phyloP scores from a whole-genome alignment of 2,797 vertebrate genomes.

The Argyrosomus regius region DNA sequence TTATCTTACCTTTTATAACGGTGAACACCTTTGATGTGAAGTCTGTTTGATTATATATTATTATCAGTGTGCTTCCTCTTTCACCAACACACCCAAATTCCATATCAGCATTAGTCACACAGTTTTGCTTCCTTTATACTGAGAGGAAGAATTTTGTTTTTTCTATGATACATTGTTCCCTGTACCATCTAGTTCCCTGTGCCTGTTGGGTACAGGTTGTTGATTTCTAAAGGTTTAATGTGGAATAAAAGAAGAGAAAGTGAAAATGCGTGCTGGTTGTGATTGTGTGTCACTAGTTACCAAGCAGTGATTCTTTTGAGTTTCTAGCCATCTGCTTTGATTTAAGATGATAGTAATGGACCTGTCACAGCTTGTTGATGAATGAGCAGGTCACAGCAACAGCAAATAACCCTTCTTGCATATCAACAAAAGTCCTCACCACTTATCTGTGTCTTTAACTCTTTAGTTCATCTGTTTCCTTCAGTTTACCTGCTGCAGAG shows the following conservation, averaged over 20 bases:
- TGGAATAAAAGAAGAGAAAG: not conserved
- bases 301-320: not conserved
- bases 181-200: too few relatives aligned
- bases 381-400: not conserved
- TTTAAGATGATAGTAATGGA: not conserved
- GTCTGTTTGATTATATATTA: not conserved
- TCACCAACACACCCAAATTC: not conserved
- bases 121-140: conserved; percentile 23
- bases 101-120: not conserved
- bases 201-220: too few relatives aligned
- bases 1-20: not conserved
- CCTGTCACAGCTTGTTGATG: not conserved
- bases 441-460: too few relatives aligned
- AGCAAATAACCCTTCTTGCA: too few relatives aligned
- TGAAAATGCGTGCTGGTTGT: not conserved
- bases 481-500: too few relatives aligned
- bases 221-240: not conserved
- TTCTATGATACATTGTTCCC: too few relatives aligned
- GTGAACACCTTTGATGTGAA: too few relatives aligned
- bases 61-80: not conserved
- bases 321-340: not conserved
- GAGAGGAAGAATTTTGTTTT: not conserved
- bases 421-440: too few relatives aligned
- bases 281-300: not conserved
- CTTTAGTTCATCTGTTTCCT: too few relatives aligned